phyloP scores from a whole-genome alignment of 2,888 invertebrate species.

The Chloroclystis v-ata region DNA sequence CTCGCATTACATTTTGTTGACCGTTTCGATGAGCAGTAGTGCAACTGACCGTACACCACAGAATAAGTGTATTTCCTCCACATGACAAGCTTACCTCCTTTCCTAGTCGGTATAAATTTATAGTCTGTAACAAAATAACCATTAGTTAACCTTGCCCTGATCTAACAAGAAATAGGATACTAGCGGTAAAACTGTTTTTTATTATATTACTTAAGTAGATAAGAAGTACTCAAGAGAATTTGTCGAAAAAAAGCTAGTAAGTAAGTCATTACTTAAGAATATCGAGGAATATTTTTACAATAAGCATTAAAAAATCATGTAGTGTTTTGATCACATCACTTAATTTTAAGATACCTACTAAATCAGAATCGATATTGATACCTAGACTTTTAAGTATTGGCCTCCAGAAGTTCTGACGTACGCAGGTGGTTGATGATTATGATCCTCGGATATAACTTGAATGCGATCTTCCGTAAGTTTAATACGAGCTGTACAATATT shows the following conservation, averaged over 20 bases:
- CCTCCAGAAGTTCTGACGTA: background rate
- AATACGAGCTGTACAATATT: background rate
- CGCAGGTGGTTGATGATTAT: background rate
- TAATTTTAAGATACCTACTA: too few relatives aligned
- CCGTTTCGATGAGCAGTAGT: background rate
- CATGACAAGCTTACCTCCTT: slow-evolving; percentile 8
- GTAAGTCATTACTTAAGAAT: too few relatives aligned
- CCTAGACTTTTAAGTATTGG: background rate
- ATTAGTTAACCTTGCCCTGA: too few relatives aligned
- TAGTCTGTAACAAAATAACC: background rate
- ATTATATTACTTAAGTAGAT: background rate
- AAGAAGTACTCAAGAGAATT: background rate
- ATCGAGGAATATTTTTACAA: too few relatives aligned
- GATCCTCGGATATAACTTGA: background rate
- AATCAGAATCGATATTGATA: too few relatives aligned
- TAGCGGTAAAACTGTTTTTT: too few relatives aligned
- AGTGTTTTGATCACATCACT: too few relatives aligned
- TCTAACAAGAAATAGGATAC: too few relatives aligned
- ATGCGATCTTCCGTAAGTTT: background rate
- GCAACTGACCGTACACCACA: background rate
- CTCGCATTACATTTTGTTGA: background rate
- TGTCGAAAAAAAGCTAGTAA: too few relatives aligned
- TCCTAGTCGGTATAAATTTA: slow-evolving; percentile 5
- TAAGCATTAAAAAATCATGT: too few relatives aligned
- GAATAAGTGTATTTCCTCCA: slow-evolving; percentile 8